phyloP scores from a whole-genome alignment of 2,113 vertebrate genomes.

The Calyptomena viridis region DNA sequence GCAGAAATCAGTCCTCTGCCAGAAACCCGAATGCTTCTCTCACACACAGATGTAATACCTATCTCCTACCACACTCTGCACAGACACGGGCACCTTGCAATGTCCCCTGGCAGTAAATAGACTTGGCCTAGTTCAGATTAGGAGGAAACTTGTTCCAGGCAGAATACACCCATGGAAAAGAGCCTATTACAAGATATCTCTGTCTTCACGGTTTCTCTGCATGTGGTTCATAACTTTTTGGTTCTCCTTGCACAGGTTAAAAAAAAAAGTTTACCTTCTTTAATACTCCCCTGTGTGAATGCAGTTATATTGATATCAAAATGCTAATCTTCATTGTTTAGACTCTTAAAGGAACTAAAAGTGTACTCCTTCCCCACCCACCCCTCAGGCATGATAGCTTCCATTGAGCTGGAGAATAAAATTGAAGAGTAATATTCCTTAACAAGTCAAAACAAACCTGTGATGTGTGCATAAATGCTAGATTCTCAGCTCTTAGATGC shows the following conservation, averaged over 20 bases:
- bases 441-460: background rate
- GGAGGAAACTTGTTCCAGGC: background rate
- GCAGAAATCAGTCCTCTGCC: constrained; percentile 4
- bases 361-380: rapidly evolving
- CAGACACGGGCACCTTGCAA: background rate
- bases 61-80: background rate
- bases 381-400: background rate
- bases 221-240: background rate
- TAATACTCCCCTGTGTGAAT: background rate
- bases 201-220: background rate
- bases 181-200: background rate
- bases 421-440: background rate
- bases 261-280: background rate
- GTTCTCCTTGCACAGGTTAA: background rate
- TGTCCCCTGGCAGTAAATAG: background rate
- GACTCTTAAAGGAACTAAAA: background rate
- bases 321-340: background rate
- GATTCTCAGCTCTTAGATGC: background rate
- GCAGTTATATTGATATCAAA: background rate
- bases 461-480: background rate
- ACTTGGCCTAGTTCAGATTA: background rate
- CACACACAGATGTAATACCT: background rate
- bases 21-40: background rate
- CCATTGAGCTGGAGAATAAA: background rate
- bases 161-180: background rate